Base-by-base conservation (phyloP, 2,888 invertebrate genomes). In the Eudemis profundana region DNA sequence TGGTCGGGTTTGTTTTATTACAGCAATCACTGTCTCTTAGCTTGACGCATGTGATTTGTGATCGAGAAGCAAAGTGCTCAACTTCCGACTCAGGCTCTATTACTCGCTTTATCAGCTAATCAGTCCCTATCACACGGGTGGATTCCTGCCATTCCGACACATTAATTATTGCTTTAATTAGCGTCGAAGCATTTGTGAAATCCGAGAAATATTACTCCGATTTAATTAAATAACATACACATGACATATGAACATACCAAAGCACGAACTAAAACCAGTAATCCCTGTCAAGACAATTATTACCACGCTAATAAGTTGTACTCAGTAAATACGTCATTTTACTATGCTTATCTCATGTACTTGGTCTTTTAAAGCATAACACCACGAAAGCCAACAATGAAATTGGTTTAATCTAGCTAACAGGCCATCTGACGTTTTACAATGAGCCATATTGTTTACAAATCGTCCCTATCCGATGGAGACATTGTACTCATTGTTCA, bases 1-100 rank as follows among this genome's bases (percentile, higher is more conserved):
- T 61, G 59, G 65, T 78, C 79, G 70, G 78, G 80, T 85, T 84
- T 86, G 83, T 86, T 89, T 90, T 89, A 88, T 87, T 81, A 75
- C 81, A 63, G 75, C 86, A 83, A 87, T 89, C 85, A 89, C 85
- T 84, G 83, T 86, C 82, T 79, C 77, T 77, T 79, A 77, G 78
- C 71, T 78, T 76, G 77, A 79, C 76, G 76, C 73, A 71, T 78
- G 82, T 86, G 82, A 87, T 87, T 87, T 87, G 85, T 82, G 57
- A 12, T 78, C 81, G 69, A 70, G 66, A 67, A 72, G 66, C 67
- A 73, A 78, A 78, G 71, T 75, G 73, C 72, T 74, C 73, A 72
- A 76, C 72, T 78, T 75, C 76, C 74, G 74, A 78, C 78, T 74
- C 72, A 73, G 72, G 70, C 72, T 27, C 36, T 57, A 51, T 53